phyloP scores from a whole-genome alignment of 1,140 invertebrate species.

The Drosophila ananassae region DNA sequence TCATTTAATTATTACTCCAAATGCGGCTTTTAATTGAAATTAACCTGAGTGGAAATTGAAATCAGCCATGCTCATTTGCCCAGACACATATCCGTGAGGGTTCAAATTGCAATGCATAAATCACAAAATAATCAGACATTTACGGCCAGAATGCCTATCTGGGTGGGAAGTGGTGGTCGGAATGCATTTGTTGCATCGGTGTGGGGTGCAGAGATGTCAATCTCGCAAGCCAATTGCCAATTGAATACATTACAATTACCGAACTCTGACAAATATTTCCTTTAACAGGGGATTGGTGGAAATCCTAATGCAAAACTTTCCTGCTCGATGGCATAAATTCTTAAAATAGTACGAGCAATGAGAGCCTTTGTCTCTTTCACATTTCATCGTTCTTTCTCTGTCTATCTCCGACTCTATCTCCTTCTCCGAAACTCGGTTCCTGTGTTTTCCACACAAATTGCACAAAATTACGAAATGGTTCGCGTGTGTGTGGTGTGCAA shows the following conservation, averaged over 20 bases:
- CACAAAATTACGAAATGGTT: constrained; percentile 74
- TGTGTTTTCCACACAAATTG: constrained; percentile 47
- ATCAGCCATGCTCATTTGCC: constrained; percentile 50
- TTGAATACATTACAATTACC: constrained; percentile 72
- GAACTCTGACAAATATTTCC: constrained; percentile 74
- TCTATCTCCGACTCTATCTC: neutral
- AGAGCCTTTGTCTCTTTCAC: neutral
- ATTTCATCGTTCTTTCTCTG: neutral
- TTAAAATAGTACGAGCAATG: constrained; percentile 63
- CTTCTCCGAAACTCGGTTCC: constrained; percentile 2
- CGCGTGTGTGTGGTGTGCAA: constrained; percentile 51
- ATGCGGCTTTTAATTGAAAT: constrained; percentile 71
- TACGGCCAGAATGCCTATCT: constrained; percentile 7
- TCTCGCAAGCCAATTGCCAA: constrained; percentile 77
- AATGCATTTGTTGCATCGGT: neutral
- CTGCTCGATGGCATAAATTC: constrained; percentile 63
- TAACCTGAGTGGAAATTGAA: constrained; percentile 61
- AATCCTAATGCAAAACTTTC: constrained; percentile 46
- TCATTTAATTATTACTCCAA: constrained; percentile 57
- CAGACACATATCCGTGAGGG: constrained; percentile 59
- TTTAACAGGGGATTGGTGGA: constrained; percentile 37
- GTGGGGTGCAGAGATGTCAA: constrained; percentile 47
- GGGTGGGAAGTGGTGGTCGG: neutral
- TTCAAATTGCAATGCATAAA: constrained; percentile 75
- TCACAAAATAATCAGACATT: constrained; percentile 79